Evolutionary conservation across 2,888 invertebrate genomes (phyloP), one percentile per base, ranked within the genome.

Genomic region (Lymantria dispar): DNA sequence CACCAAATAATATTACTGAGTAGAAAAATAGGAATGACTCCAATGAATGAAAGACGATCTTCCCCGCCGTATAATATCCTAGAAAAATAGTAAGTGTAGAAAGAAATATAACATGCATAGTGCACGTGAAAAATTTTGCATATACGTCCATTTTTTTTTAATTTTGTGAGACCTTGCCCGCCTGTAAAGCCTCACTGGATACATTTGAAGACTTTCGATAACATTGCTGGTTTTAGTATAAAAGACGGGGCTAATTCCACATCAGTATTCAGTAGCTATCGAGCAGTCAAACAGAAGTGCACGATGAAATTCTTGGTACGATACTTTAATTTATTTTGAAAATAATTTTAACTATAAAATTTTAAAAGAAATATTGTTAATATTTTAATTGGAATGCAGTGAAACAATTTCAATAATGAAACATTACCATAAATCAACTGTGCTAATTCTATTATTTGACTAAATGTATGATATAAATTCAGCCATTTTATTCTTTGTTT

Each of bases 271-370:
- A 90, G 90, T 90, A 90, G 90, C 90, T 87, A 77, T 79, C 86
- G 81, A 75, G 90, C 83, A 90, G 90, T 90, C 90, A 79, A 74
- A 79, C 72, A 83, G 90, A 90, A 90, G 88, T 90, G 83, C 90
- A 90, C 74, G 85, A 90, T 90, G 90, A 90, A 89, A 90, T 90
- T 90, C 76, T 87, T 90, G 89, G 89, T 90, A 85, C 74, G 78
- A 70, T 56, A 62, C 48, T 58, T 48, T 44, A 46, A 64, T 72
- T 68, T 70, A 56, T 47, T 56, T 56, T 43, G 40, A 47, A 50
- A 22, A 37, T 44, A 22, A 33, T 33, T 33, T 33, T 33, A 33
- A 22, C 50, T 29, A 22, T 22, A 41, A n/a, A n/a, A n/a, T n/a
- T 36, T 15, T 12, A 38, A 39, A 44, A 48, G 10, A 33, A 10